phyloP scores from a whole-genome alignment of 2,888 invertebrate species.

The Adela reaumurella region DNA sequence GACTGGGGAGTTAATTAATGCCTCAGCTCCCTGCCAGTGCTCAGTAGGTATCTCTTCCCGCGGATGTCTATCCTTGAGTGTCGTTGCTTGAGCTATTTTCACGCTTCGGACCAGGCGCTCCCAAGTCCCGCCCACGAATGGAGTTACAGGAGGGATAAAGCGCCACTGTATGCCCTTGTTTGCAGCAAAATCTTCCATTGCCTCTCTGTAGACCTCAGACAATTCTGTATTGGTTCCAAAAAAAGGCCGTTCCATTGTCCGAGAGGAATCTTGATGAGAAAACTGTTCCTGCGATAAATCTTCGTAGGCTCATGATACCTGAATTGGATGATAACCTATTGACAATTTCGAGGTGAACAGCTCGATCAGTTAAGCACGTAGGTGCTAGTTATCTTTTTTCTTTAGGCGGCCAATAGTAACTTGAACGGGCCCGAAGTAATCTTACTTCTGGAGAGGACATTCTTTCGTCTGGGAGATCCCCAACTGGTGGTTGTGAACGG shows the following conservation, averaged over 20 bases:
- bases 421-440: conserved; percentile 11
- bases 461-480: conserved; percentile 3
- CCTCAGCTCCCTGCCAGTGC: not conserved
- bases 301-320: conserved; percentile 1
- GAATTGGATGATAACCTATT: conserved; percentile 6
- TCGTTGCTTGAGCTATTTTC: not conserved
- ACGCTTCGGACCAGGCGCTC: conserved; percentile 1
- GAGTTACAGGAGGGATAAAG: conserved; percentile 1
- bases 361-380: conserved; percentile 5
- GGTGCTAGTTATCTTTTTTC: conserved; percentile 8
- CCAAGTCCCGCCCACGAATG: conserved; percentile 3
- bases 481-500: conserved; percentile 5
- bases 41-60: not conserved
- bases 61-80: not conserved
- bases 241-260: conserved; percentile 1
- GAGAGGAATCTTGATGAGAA: conserved; percentile 1
- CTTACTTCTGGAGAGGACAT: conserved; percentile 7
- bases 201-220: not conserved
- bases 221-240: not conserved
- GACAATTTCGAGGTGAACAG: conserved; percentile 5
- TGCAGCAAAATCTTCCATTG: not conserved
- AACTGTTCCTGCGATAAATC: conserved; percentile 2
- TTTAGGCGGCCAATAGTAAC: conserved; percentile 7
- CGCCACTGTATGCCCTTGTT: not conserved
- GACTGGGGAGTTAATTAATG: conserved; percentile 1